Conservation (phyloP, 2,888 invertebrate genomes). For the Andrena bicolor region DNA sequence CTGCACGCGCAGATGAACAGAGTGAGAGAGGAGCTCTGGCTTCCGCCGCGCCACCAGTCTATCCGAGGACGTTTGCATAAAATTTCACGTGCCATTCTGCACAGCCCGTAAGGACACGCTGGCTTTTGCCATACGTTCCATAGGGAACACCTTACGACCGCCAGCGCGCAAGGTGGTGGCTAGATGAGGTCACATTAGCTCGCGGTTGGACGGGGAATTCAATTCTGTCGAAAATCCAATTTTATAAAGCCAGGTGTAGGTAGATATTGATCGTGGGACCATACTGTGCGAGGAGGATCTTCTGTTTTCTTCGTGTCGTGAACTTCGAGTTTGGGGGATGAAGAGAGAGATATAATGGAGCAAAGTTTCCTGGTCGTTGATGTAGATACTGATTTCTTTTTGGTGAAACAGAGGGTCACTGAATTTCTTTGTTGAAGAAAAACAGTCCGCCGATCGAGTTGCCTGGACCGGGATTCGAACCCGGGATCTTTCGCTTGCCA, state of each 20-base stretch:
- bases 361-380: too few species aligned
- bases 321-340: neutral
- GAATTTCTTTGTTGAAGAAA: too few species aligned
- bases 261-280: neutral
- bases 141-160: conserved; percentile 22
- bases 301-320: neutral
- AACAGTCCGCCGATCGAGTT: too few species aligned
- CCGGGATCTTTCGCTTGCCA: too few species aligned
- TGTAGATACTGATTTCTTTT: too few species aligned
- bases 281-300: neutral
- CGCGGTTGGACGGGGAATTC: conserved; percentile 32
- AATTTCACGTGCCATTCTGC: conserved; percentile 62
- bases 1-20: neutral
- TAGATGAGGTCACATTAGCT: conserved; percentile 34
- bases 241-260: neutral
- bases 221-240: conserved; percentile 41
- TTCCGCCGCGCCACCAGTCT: conserved; percentile 26
- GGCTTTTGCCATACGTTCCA: conserved; percentile 38
- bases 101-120: conserved; percentile 28
- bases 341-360: too few species aligned
- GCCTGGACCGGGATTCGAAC: too few species aligned
- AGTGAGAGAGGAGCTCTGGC: neutral
- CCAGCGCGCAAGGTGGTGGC: conserved; percentile 7
- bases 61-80: conserved; percentile 62
- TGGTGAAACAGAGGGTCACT: too few species aligned